Base-by-base conservation (phyloP, 2,888 invertebrate genomes). In the Erannis defoliaria region DNA sequence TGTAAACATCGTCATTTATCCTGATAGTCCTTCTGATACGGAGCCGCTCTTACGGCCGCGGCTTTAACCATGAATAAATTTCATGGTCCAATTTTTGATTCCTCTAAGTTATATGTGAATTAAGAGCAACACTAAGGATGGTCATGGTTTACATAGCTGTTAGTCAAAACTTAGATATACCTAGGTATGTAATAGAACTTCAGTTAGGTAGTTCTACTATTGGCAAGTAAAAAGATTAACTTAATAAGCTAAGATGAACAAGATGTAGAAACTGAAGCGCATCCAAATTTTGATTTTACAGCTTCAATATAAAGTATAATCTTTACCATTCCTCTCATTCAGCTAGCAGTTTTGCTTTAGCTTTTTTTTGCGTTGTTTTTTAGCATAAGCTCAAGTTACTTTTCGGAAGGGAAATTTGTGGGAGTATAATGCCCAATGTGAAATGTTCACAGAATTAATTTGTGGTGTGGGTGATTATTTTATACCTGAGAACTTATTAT, bases 351-450 rank as follows among this genome's bases (percentile, higher is more conserved):
- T n/a, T n/a, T n/a, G n/a, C n/a, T n/a, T n/a, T n/a, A n/a, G n/a
- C n/a, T n/a, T n/a, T n/a, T n/a, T n/a, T n/a, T n/a, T n/a, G n/a
- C n/a, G n/a, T n/a, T n/a, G n/a, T n/a, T n/a, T n/a, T n/a, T n/a
- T n/a, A n/a, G n/a, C n/a, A n/a, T n/a, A 56, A 57, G 54, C 68
- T 74, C 53, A 64, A 61, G 58, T 73, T 70, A 69, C 62, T 60
- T 71, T 67, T 67, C 18, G 40, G 53, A 64, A 66, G 40, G 43
- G 71, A 58, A 54, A 66, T 51, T 53, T 43, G 68, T 68, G 71
- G 67, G 70, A 65, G 76, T 71, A 66, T 70, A 70, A 51, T 73
- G 72, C 74, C 70, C 68, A 51, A 66, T 40, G 23, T 59, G 33
- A 35, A 57, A 56, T 60, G 62, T 26, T 35, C 29, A 29, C n/a